A percentile compares a stretch with the other conserved stretches of the same genome.
These are phyloP conservation scores for Propithecus deckenii DNA, from an alignment of 2,797 vertebrate species.

Conservation along the genomic window DNA sequence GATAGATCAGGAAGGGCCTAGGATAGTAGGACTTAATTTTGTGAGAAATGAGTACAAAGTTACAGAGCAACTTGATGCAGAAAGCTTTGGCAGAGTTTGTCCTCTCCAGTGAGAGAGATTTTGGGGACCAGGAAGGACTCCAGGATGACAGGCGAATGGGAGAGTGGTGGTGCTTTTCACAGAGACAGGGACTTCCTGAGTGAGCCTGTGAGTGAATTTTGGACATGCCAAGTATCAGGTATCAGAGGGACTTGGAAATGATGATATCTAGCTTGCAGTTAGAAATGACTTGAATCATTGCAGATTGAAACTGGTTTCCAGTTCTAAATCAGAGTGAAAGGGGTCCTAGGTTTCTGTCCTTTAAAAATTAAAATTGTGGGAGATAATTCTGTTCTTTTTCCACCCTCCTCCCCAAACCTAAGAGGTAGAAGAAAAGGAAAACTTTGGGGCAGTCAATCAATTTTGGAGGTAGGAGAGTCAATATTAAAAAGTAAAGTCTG, in stretches of 20 bases:
- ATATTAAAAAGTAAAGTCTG: neutral
- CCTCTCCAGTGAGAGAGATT: neutral
- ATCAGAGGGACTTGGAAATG: neutral
- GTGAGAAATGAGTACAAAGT: conserved; percentile 19
- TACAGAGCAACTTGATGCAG: neutral
- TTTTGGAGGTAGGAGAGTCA: neutral
- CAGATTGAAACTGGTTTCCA: neutral
- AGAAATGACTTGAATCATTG: neutral
- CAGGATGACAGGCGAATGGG: neutral
- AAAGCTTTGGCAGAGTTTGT: neutral
- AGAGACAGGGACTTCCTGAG: neutral
- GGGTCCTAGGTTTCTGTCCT: neutral
- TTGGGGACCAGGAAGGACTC: neutral
- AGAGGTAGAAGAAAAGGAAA: neutral
- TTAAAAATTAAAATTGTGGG: neutral
- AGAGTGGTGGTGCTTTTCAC: neutral
- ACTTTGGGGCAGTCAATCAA: neutral
- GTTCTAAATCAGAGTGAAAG: neutral
- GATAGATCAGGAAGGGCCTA: neutral
- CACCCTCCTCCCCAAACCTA: neutral
- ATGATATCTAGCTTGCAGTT: neutral
- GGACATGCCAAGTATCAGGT: neutral
- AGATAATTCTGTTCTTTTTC: neutral
- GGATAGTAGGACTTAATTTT: conserved; percentile 9
- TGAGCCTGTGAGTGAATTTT: neutral